Base-by-base conservation (phyloP, 2,888 invertebrate species). In the Cactoblastis cactorum region DNA sequence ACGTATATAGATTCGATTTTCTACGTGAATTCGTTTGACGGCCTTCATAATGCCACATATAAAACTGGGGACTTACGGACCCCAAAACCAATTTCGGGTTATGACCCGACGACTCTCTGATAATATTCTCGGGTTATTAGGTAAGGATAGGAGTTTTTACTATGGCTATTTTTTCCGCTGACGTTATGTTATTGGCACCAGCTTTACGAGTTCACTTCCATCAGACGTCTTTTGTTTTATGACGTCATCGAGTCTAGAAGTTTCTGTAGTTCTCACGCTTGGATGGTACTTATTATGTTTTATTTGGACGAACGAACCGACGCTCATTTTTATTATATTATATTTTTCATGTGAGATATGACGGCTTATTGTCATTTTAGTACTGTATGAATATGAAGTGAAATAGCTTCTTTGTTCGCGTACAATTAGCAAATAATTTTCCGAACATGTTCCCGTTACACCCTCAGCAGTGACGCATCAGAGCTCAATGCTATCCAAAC, bases 21-120 rank as follows among this genome's bases (percentile, higher is more conserved):
- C 90, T 90, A 90, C 88, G 89, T 90, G 90, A 90, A 90, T 90
- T 90, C 90, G 87, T 90, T 90, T 90, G 90, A 90, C 90, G 90
- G 89, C 89, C 88, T 87, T 88, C 90, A 89, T 89, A 89, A 89
- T 89, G 89, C 89, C 83, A 89, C 88, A 88, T 89, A 90, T 90
- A 90, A 90, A 90, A 90, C 89, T 86, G 86, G 89, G 86, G 83
- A 81, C 87, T 87, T 87, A 88, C 86, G 88, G 89, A 87, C 89
- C 90, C 90, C 89, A 83, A 87, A 90, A 90, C 90, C 90, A 90
- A 90, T 90, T 90, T 90, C 82, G 83, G 85, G 89, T 90, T 90
- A 90, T 89, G 90, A 90, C 90, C 89, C 88, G 86, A 85, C 88
- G 89, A 89, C 83, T 89, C 85, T 81, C 83, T 86, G 89, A 89